Conservation (phyloP, 2,113 vertebrate genomes). For the Microtus oregoni region DNA sequence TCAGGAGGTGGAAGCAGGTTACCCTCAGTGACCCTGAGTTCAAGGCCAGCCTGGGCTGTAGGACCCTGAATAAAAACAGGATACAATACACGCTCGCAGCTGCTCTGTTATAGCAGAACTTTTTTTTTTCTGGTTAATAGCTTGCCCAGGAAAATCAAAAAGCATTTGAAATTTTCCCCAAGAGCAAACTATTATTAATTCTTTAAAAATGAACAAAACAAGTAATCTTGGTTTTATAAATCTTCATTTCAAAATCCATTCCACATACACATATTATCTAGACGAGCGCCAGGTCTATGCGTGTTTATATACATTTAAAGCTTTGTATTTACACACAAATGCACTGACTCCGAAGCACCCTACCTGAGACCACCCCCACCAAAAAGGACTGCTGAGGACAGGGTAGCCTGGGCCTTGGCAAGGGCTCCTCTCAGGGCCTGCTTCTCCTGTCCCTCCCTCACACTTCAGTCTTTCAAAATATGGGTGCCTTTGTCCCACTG, state of each 20-base stretch:
- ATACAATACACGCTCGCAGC: neutral
- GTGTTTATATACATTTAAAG: slow-evolving; percentile 11
- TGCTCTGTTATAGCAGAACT: neutral
- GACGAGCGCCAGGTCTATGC: slow-evolving; percentile 7
- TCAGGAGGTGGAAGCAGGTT: neutral
- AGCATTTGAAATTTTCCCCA: slow-evolving; percentile 46
- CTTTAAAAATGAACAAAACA: slow-evolving; percentile 36
- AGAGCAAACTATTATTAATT: slow-evolving; percentile 42
- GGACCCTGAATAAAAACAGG: neutral
- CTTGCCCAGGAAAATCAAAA: neutral
- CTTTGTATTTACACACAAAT: slow-evolving; percentile 39
- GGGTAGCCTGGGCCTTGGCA: neutral
- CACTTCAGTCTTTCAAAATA: neutral
- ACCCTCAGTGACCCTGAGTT: neutral
- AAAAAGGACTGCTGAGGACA: neutral
- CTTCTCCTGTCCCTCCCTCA: neutral
- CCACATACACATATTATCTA: neutral
- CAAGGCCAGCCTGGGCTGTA: neutral
- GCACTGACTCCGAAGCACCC: neutral
- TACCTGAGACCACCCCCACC: neutral
- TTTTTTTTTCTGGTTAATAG: neutral
- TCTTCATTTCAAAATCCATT: slow-evolving; percentile 41
- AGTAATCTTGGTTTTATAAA: slow-evolving; percentile 25
- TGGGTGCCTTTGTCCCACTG: neutral
- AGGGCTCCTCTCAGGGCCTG: too few species aligned